Evolutionary conservation across 2,113 vertebrate genomes (phyloP).

Genomic region (Phrynosoma blainvillii): DNA sequence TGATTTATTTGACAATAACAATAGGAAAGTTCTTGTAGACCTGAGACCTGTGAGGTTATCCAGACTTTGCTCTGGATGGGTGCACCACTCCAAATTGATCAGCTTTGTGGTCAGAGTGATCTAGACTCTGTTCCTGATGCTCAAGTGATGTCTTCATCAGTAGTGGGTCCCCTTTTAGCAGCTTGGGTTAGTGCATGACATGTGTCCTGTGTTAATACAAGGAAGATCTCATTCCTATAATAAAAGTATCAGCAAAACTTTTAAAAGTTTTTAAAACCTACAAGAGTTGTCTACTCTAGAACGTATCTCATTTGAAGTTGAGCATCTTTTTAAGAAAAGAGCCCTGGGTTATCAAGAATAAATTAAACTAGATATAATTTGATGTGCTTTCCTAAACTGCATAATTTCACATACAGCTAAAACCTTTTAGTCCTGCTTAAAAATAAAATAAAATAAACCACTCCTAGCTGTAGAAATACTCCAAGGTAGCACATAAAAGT

Average conservation of each 20-base stretch:
- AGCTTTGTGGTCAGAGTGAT: too few relatives aligned
- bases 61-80: too few relatives aligned
- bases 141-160: too few relatives aligned
- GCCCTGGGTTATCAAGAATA: not conserved
- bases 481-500: not conserved
- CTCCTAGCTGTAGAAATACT: not conserved
- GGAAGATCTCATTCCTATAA: not conserved
- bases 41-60: not conserved
- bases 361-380: not conserved
- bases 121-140: too few relatives aligned
- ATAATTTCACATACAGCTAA: not conserved
- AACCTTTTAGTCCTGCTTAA: not conserved
- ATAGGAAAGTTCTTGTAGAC: not conserved
- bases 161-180: too few relatives aligned
- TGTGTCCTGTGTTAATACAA: not conserved
- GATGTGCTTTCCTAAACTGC: not conserved
- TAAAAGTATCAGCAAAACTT: not conserved
- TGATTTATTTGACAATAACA: not conserved
- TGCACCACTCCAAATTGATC: too few relatives aligned
- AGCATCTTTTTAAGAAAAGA: too few relatives aligned
- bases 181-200: too few relatives aligned
- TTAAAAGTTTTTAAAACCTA: slow-evolving; percentile 10
- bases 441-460: slow-evolving; percentile 1
- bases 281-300: not conserved
- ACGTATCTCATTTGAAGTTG: not conserved